Evolutionary conservation across 2,888 invertebrate species (phyloP), one percentile per base, ranked within the genome.

Genomic region (Hofmannophila pseudospretella): DNA sequence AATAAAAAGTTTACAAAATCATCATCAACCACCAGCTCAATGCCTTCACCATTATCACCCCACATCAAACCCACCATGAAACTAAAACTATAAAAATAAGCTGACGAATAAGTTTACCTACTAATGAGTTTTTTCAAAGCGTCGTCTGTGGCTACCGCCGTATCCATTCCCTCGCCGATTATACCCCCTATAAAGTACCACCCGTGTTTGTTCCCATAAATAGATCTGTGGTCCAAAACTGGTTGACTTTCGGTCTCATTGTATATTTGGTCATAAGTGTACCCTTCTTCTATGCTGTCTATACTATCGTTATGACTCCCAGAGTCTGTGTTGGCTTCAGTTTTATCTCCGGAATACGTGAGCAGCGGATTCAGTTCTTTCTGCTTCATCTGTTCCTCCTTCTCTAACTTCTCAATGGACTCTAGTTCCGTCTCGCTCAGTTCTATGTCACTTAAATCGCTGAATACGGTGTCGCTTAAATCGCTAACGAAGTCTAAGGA

Each of bases 121-220:
- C 93, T 92, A 89, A 91, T 91, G 88, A 96, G 89, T 88, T 92
- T 92, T 54, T 90, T 89, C 86, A 95, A 85, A 32, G 94, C 94
- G 53, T 90, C 88, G 48, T 88, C 88, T 62, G 94, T 92, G 9
- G 94, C 93, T 44, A 88, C 75, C 39, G 87, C 87, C 7, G 91
- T 88, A 62, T 91, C 90, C 8, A 82, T 64, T 35, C 92, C 90
- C 56, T 90, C 89, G 12, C 95, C 95, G 44, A 92, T 90, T 39
- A 96, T 89, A 23, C 94, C 94, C 11, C 94, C 93, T 36, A 95
- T 90, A 90, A 94, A 96, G 71, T 92, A 90, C 95, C 96, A 96
- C 29, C 96, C 96, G 42, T 91, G 91, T 59, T 87, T 88, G 73
- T 93, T 93, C 32, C 88, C 89, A 42, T 89, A 90, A 43, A 90